Conservation (phyloP, 2,113 vertebrate species). For the Meles meles region DNA sequence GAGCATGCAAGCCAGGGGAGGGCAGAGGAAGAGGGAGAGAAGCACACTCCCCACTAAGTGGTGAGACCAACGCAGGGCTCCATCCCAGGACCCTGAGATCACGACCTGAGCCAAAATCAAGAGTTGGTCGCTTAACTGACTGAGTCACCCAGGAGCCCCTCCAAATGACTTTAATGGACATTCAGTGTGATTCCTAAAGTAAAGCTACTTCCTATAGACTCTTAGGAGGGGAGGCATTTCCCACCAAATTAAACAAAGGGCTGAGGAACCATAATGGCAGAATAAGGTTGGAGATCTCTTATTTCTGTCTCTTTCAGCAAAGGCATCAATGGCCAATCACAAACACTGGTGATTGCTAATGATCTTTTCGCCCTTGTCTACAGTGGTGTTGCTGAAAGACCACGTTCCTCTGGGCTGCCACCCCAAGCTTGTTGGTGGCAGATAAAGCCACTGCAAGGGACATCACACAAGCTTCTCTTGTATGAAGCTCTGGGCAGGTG, state of each 20-base stretch:
- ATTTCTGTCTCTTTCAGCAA: neutral
- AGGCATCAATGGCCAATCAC: neutral
- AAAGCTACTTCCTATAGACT: neutral
- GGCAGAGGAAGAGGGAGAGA: neutral
- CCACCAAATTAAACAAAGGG: neutral
- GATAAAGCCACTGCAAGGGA: neutral
- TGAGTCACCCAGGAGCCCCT: neutral
- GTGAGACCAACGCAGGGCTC: neutral
- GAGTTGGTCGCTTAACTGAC: neutral
- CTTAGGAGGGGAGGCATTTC: neutral
- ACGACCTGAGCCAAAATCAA: neutral
- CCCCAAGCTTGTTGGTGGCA: rapidly evolving
- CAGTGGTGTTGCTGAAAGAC: neutral
- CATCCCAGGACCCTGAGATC: neutral
- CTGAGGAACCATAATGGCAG: neutral
- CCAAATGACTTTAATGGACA: neutral
- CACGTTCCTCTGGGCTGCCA: rapidly evolving
- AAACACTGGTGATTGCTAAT: neutral
- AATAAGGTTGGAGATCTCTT: neutral
- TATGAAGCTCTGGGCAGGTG: neutral
- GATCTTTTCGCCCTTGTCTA: neutral
- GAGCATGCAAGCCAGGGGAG: neutral
- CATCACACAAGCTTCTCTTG: neutral
- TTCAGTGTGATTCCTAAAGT: neutral
- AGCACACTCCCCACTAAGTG: neutral